Percentiles rank a stretch among this genome's conserved stretches.
These are phyloP conservation scores for Luidia sarsii DNA, from an alignment of 53 echinoderm and acorn worm species.

Conservation along the genomic window DNA sequence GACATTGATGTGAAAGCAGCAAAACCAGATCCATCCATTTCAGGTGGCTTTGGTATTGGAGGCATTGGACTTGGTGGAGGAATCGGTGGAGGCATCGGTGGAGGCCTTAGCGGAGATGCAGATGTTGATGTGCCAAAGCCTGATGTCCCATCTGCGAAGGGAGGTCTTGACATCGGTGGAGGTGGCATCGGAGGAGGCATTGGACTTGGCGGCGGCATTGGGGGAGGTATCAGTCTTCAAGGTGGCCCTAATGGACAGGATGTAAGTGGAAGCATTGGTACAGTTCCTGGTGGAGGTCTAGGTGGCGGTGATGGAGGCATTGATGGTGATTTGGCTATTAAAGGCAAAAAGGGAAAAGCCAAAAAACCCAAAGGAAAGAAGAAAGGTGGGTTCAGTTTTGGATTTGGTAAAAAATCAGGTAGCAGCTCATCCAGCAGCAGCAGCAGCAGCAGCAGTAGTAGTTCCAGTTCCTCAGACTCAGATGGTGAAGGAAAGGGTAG, in stretches of 20 bases:
- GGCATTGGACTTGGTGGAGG: not conserved
- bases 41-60: not conserved
- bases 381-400: conserved; percentile 21
- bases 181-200: conserved; percentile 13
- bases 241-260: conserved; percentile 20
- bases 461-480: conserved; percentile 27
- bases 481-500: conserved; percentile 8
- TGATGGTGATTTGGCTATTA: conserved; percentile 24
- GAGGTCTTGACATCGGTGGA: conserved; percentile 30
- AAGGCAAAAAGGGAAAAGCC: conserved; percentile 9
- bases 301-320: conserved; percentile 18
- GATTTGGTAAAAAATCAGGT: conserved; percentile 17
- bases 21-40: conserved; percentile 3
- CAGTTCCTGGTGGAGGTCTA: not conserved
- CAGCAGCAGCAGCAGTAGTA: conserved; percentile 2
- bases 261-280: conserved; percentile 27
- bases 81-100: conserved; percentile 2
- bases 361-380: conserved; percentile 48
- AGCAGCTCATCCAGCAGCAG: not conserved
- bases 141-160: too few species aligned
- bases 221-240: not conserved
- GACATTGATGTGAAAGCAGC: conserved; percentile 51
- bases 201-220: conserved; percentile 34
- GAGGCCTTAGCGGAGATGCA: conserved; percentile 21
- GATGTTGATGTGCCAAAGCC: conserved; percentile 40